Percentiles rank a stretch among this genome's conserved stretches.
Conservation (phyloP, 2,888 invertebrate genomes). For the Oligia latruncula region DNA sequence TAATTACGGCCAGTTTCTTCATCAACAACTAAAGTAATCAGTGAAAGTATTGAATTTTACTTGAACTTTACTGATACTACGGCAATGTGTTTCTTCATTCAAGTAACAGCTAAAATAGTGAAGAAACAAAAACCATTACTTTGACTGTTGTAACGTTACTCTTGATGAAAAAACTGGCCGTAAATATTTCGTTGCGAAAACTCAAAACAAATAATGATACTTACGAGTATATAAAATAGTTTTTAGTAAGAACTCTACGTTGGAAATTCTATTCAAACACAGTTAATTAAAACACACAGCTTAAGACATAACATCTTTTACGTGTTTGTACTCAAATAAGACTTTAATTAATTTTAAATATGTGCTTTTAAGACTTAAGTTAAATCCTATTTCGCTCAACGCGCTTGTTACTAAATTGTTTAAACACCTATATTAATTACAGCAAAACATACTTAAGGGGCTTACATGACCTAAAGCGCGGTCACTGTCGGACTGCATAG, state of each 20-base stretch:
- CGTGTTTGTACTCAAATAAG: conserved; percentile 20
- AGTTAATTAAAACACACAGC: conserved; percentile 31
- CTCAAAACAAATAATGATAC: not conserved
- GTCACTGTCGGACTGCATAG: no score
- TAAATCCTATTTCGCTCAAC: conserved; percentile 8
- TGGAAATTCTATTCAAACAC: not conserved
- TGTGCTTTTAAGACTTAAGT: conserved; percentile 13
- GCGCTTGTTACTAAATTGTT: not conserved
- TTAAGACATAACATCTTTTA: conserved; percentile 17
- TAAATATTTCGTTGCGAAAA: not conserved
- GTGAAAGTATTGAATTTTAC: no score
- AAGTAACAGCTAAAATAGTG: no score
- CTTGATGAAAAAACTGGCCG: no score
- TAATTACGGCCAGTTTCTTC: no score
- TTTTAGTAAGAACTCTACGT: not conserved
- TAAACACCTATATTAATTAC: not conserved
- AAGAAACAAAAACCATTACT: no score
- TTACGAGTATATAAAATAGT: not conserved
- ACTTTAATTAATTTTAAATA: conserved; percentile 33
- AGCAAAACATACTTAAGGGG: not conserved
- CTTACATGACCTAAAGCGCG: no score
- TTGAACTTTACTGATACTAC: no score
- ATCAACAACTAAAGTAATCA: no score
- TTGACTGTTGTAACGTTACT: no score
- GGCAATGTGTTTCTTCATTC: no score